phyloP scores from a whole-genome alignment of 2,113 vertebrate species.

The Morone chrysops region DNA sequence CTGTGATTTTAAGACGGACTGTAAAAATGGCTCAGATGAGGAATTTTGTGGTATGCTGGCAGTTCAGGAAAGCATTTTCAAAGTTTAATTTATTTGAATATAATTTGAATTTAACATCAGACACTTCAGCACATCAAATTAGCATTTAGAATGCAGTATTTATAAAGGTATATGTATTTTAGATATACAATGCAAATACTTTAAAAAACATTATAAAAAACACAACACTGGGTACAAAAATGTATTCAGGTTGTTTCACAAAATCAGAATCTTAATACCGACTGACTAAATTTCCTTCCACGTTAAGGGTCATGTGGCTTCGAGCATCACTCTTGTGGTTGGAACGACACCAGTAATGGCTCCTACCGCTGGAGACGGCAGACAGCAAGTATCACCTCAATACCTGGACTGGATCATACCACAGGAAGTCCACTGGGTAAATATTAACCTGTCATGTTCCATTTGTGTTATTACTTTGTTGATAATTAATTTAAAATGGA shows the following conservation, averaged over 20 bases:
- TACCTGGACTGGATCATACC: constrained; percentile 82
- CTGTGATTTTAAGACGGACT: constrained; percentile 72
- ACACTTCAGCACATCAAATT: background rate
- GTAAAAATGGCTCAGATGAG: constrained; percentile 62
- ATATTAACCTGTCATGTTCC: constrained; percentile 1
- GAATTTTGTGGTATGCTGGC: constrained; percentile 72
- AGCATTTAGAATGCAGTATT: background rate
- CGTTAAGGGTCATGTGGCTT: constrained; percentile 81
- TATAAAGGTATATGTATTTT: background rate
- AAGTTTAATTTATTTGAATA: background rate
- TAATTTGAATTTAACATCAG: background rate
- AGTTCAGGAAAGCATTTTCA: background rate
- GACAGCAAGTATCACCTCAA: constrained; percentile 76
- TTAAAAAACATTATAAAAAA: background rate
- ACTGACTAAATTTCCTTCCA: background rate
- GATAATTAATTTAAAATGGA: background rate
- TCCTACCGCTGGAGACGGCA: constrained; percentile 70
- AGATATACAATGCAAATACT: background rate
- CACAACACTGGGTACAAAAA: background rate
- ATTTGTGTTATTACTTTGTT: background rate
- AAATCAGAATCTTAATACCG: background rate
- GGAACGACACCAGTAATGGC: constrained; percentile 60
- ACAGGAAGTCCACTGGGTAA: constrained; percentile 76
- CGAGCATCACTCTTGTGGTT: constrained; percentile 80
- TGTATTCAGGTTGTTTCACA: background rate